Evolutionary conservation across 2,113 vertebrate genomes (phyloP).

Genomic region (Hoplias malabaricus): DNA sequence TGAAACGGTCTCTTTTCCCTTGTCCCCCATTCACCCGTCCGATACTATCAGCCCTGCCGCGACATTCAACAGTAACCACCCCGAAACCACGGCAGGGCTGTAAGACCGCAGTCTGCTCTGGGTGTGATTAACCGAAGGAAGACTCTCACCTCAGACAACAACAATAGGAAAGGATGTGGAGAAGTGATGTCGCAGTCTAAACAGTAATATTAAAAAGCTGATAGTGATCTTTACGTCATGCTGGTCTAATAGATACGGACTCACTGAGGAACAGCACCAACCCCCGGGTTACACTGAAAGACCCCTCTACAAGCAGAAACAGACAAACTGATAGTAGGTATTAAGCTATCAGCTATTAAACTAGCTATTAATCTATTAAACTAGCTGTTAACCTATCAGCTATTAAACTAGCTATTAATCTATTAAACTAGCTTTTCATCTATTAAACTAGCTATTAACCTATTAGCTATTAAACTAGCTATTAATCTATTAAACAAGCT

Average conservation of each 20-base stretch:
- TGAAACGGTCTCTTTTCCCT: slow-evolving; percentile 50
- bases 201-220: slow-evolving; percentile 32
- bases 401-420: too few species aligned
- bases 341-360: too few species aligned
- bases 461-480: too few species aligned
- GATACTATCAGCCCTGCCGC: slow-evolving; percentile 49
- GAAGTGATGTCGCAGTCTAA: slow-evolving; percentile 29
- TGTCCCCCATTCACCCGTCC: slow-evolving; percentile 31
- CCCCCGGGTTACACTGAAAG: too few species aligned
- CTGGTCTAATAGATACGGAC: slow-evolving; percentile 24
- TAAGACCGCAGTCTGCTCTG: slow-evolving; percentile 45
- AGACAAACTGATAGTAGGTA: too few species aligned
- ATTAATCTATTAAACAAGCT: too few species aligned
- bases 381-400: too few species aligned
- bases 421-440: too few species aligned
- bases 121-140: slow-evolving; percentile 37
- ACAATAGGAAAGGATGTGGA: slow-evolving; percentile 25
- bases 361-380: too few species aligned
- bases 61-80: slow-evolving; percentile 57
- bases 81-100: slow-evolving; percentile 23
- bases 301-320: too few species aligned
- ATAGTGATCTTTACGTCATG: slow-evolving; percentile 23
- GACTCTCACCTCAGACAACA: slow-evolving; percentile 29
- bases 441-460: too few species aligned
- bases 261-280: too few species aligned